Base-by-base conservation (phyloP, 1,140 invertebrate species). In the Apis florea region DNA sequence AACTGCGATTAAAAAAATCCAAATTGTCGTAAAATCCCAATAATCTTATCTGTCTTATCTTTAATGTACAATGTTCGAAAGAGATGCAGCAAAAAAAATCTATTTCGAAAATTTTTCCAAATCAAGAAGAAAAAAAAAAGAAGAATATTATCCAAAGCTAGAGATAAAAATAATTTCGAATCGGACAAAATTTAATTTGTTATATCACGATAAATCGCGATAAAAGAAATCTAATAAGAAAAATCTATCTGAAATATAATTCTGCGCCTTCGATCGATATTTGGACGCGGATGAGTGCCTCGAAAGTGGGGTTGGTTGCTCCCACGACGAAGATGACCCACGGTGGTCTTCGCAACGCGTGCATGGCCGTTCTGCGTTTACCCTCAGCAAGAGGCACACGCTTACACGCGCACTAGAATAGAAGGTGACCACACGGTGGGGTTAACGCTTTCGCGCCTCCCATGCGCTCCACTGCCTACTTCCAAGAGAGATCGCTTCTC, bases 361-460 rank as follows among this genome's bases (percentile, higher is more conserved):
- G 63, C 54, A 21, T 54, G 71, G 5, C 63, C 72, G 53, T 67
- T 76, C 64, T 47, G 54, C 73, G 73, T 70, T 76, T 77, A 82
- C 80, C 80, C 80, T 82, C 74, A 49, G 80, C 80, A 77, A 70
- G 80, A 76, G 74, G 80, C 56, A 54, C 73, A 54, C 73, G 66
- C 56, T 84, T 72, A 59, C 75, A 79, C 66, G 83, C 82, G 89
- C 88, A 89, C 88, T 87, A 88, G 89, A 90, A 90, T 90, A 91
- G 89, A 89, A 89, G 89, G 83, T 90, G 85, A 89, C 69, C 83
- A 83, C 82, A 80, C 80, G 68, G 85, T 82, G 89, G 85, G 85
- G 87, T 89, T 87, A 88, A 88, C 81, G 78, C 84, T 84, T 87
- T 85, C 67, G 75, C 83, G 79, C 75, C 70, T 80, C 73, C 64